These are phyloP conservation scores for Neoniphon sammara DNA, from an alignment of 2,797 vertebrate genomes.

Conservation along the genomic window DNA sequence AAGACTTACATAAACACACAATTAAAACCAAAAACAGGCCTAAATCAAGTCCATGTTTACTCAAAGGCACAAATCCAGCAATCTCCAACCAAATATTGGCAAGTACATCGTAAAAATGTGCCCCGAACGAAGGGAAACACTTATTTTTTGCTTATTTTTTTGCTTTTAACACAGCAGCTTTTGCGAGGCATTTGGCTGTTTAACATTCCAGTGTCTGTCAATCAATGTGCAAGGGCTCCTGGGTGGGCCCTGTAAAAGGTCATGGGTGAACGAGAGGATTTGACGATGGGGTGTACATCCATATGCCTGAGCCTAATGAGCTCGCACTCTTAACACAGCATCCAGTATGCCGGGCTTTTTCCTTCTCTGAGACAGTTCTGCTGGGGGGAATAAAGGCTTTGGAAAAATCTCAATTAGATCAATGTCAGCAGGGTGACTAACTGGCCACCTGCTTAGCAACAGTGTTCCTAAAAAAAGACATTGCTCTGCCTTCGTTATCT, in stretches of 20 bases:
- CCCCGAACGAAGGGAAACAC: constrained; percentile 52
- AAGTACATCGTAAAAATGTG: constrained; percentile 45
- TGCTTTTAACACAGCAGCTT: constrained; percentile 34
- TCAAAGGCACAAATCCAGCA: constrained; percentile 62
- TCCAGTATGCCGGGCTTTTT: constrained; percentile 10
- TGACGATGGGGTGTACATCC: constrained; percentile 57
- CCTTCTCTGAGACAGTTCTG: constrained; percentile 33
- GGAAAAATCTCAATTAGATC: constrained; percentile 46
- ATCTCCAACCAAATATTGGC: constrained; percentile 64
- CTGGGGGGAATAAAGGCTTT: constrained; percentile 25
- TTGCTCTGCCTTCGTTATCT: neutral
- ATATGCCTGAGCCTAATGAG: constrained; percentile 43
- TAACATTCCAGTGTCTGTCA: constrained; percentile 60
- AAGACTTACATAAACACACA: constrained; percentile 68
- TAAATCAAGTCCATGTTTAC: constrained; percentile 76
- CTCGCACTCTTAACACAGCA: constrained; percentile 32
- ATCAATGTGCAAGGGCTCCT: constrained; percentile 47
- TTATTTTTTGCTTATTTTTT: constrained; percentile 19
- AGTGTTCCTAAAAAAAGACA: constrained; percentile 19
- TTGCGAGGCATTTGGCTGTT: constrained; percentile 39
- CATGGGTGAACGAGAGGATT: constrained; percentile 37
- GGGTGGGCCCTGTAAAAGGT: constrained; percentile 67
- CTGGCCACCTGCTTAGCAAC: constrained; percentile 52
- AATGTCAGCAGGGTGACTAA: constrained; percentile 47
- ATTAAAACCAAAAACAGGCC: constrained; percentile 69